phyloP scores from a whole-genome alignment of 35 echinoderm and acorn worm genomes.

The Diadema setosum region DNA sequence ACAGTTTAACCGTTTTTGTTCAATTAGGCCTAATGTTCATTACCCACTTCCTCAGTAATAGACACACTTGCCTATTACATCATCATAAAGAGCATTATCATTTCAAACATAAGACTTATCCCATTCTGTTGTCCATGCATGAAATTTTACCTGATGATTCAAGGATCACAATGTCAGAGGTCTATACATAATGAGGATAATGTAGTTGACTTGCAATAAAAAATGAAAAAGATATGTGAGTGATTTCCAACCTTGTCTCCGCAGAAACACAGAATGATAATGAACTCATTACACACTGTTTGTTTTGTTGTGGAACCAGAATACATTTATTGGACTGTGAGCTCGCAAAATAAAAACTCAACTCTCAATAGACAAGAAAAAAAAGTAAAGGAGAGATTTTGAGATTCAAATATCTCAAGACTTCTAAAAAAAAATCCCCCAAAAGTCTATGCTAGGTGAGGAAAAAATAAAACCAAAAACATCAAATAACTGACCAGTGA shows the following conservation, averaged over 20 bases:
- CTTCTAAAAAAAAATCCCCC: background rate
- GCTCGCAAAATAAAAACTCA: slow-evolving; percentile 1
- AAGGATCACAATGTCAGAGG: background rate
- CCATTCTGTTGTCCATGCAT: background rate
- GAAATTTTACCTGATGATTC: background rate
- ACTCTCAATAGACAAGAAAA: background rate
- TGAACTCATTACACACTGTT: background rate
- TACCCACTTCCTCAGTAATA: background rate
- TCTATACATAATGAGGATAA: background rate
- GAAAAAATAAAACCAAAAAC: background rate
- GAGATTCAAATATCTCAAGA: background rate
- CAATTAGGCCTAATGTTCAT: too few relatives aligned
- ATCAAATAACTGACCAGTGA: slow-evolving; percentile 1
- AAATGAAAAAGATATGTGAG: too few relatives aligned
- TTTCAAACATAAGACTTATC: background rate
- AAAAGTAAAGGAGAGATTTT: background rate
- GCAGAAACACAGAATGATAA: background rate
- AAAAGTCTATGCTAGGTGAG: background rate
- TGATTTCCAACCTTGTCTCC: too few relatives aligned
- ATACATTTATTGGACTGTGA: slow-evolving; percentile 33
- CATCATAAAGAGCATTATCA: background rate
- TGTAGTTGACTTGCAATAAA: too few relatives aligned
- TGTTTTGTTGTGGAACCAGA: slow-evolving; percentile 24
- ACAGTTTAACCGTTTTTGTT: too few relatives aligned
- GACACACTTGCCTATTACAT: background rate